Conservation (phyloP, 2,888 invertebrate genomes). For the Zaprionus lineosus region DNA sequence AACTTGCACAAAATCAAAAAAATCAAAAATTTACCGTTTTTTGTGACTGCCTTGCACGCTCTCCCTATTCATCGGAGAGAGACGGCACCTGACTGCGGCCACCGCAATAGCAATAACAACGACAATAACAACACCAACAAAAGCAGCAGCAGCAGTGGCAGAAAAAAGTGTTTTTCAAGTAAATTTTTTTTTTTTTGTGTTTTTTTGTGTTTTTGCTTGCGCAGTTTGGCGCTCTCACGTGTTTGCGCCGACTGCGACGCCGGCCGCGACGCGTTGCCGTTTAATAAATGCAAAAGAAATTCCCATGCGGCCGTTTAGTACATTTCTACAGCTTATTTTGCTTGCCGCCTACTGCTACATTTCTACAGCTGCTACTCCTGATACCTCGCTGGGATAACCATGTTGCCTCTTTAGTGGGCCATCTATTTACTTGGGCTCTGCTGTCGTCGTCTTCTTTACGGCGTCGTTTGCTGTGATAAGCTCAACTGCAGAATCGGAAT, state of each 20-base stretch:
- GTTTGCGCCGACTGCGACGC: slow-evolving; percentile 56
- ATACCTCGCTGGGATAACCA: slow-evolving; percentile 12
- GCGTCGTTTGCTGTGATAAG: slow-evolving; percentile 37
- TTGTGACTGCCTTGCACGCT: background rate
- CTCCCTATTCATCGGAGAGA: slow-evolving; percentile 13
- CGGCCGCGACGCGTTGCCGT: slow-evolving; percentile 36
- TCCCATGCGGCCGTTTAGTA: slow-evolving; percentile 71
- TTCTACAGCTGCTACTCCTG: slow-evolving; percentile 14
- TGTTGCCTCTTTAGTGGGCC: slow-evolving; percentile 42
- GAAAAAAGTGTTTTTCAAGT: slow-evolving; percentile 43
- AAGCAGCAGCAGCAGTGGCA: slow-evolving; percentile 18
- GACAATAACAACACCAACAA: slow-evolving; percentile 18
- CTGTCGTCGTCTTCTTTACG: slow-evolving; percentile 13
- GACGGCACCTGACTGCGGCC: slow-evolving; percentile 28
- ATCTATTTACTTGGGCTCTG: slow-evolving; percentile 35
- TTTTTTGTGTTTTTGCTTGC: slow-evolving; percentile 47
- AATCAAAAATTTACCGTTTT: slow-evolving; percentile 36
- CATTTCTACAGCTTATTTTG: slow-evolving; percentile 56
- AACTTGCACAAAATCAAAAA: slow-evolving; percentile 4
- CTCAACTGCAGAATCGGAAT: slow-evolving; percentile 29
- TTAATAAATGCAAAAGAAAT: slow-evolving; percentile 71
- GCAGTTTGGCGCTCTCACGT: slow-evolving; percentile 63
- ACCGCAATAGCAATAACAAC: slow-evolving; percentile 37
- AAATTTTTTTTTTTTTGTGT: slow-evolving; percentile 13
- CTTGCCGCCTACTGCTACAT: slow-evolving; percentile 51